Percentiles rank a stretch among this genome's conserved stretches.
phyloP scores from a whole-genome alignment of 2,888 invertebrate genomes.

The Polietes domitor region DNA sequence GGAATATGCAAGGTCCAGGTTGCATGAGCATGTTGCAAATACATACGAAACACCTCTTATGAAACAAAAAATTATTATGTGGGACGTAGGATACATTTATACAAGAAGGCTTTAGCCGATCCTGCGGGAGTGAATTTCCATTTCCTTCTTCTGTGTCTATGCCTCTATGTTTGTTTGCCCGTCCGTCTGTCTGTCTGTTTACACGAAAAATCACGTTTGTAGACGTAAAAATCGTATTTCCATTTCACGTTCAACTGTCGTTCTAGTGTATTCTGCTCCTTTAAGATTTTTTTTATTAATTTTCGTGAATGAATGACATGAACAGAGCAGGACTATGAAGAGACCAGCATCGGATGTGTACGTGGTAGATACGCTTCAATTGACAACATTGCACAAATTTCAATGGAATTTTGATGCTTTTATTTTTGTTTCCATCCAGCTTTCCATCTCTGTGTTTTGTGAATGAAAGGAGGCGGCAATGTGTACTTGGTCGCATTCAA shows the following conservation, averaged over 20 bases:
- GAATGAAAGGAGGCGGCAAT: conserved; percentile 32
- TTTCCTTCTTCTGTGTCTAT: not conserved
- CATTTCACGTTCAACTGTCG: conserved; percentile 48
- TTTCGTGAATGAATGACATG: conserved; percentile 56
- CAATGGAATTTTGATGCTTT: not conserved
- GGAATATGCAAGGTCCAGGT: too few species aligned
- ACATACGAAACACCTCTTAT: too few species aligned
- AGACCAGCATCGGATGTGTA: too few species aligned
- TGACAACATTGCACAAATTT: conserved; percentile 22
- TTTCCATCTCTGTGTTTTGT: conserved; percentile 24
- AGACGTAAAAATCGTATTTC: conserved; percentile 43
- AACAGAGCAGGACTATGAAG: not conserved
- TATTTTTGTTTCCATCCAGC: not conserved
- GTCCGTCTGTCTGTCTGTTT: too few species aligned
- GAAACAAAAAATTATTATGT: too few species aligned
- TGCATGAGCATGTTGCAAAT: too few species aligned
- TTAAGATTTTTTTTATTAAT: not conserved
- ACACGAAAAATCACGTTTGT: conserved; percentile 17
- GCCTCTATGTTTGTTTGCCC: not conserved
- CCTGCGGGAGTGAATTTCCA: too few species aligned
- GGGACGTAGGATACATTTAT: too few species aligned
- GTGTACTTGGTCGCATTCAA: not conserved
- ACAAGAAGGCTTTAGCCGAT: not conserved
- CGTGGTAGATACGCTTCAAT: not conserved
- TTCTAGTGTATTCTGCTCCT: conserved; percentile 1